A percentile compares a stretch with the other conserved stretches of the same genome.
Conservation (phyloP, 1,140 invertebrate species). For the Drosophila kanapiae region DNA sequence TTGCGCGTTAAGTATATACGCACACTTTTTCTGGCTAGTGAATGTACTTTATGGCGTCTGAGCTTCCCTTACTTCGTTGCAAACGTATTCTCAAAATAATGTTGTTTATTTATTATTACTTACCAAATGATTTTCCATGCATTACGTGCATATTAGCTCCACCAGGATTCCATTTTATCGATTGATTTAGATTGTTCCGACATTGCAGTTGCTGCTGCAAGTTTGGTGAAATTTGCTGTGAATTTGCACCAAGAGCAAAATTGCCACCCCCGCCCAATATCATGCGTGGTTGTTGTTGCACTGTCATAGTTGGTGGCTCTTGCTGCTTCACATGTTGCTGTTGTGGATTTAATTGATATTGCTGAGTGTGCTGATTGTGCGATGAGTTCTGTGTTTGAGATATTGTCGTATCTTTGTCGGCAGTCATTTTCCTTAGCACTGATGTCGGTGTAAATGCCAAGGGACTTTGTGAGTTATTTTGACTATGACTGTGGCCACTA, state of each 20-base stretch:
- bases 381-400: conserved; percentile 18
- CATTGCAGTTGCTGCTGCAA: conserved; percentile 53
- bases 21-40: no score
- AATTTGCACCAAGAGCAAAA: conserved; percentile 41
- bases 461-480: conserved; percentile 87
- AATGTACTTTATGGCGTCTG: no score
- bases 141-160: conserved; percentile 48
- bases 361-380: conserved; percentile 60
- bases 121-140: conserved; percentile 64
- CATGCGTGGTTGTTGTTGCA: conserved; percentile 76
- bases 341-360: conserved; percentile 56
- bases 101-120: conserved; percentile 6
- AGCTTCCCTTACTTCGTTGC: no score
- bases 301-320: conserved; percentile 32
- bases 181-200: conserved; percentile 33
- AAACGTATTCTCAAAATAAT: no score
- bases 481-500: conserved; percentile 16
- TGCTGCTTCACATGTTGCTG: conserved; percentile 55
- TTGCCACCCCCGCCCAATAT: conserved; percentile 78
- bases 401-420: conserved; percentile 90
- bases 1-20: no score
- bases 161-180: conserved; percentile 67
- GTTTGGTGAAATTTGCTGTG: conserved; percentile 54
- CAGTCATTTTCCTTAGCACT: conserved; percentile 96
- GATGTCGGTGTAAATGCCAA: conserved; percentile 96